These are phyloP conservation scores for Limnephilus lunatus DNA, from an alignment of 2,888 invertebrate species.

Conservation along the genomic window DNA sequence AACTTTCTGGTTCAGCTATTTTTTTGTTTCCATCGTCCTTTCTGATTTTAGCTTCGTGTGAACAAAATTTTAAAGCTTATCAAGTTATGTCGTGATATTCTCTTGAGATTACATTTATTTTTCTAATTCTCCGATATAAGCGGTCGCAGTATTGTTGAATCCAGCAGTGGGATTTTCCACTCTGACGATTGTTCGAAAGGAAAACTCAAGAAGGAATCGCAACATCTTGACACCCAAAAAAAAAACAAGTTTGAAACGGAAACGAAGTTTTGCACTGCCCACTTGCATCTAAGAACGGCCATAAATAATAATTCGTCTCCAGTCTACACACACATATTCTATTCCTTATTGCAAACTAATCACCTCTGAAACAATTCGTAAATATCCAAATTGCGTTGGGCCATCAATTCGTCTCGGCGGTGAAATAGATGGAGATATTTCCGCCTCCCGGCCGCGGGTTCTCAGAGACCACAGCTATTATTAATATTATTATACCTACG, in stretches of 20 bases:
- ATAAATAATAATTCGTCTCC: not conserved
- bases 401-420: slow-evolving; percentile 45
- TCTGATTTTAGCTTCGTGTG: not conserved
- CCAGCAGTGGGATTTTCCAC: too few relatives aligned
- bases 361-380: slow-evolving; percentile 37
- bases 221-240: not conserved
- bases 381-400: slow-evolving; percentile 40
- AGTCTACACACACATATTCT: not conserved
- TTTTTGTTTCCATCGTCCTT: slow-evolving; percentile 6
- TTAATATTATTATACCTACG: slow-evolving; percentile 47
- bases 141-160: too few relatives aligned
- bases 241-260: not conserved
- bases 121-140: too few relatives aligned
- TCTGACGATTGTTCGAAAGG: too few relatives aligned
- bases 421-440: slow-evolving; percentile 48
- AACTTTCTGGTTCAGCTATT: slow-evolving; percentile 18
- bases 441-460: slow-evolving; percentile 39
- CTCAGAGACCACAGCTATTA: slow-evolving; percentile 45
- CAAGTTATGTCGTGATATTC: not conserved
- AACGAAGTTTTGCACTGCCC: not conserved
- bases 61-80: not conserved
- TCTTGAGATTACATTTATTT: too few relatives aligned
- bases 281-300: slow-evolving; percentile 2
- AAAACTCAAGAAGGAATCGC: too few relatives aligned
- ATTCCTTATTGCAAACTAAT: slow-evolving; percentile 29